Evolutionary conservation across 2,888 invertebrate species (phyloP).

Genomic region (Glaucopsyche alexis): DNA sequence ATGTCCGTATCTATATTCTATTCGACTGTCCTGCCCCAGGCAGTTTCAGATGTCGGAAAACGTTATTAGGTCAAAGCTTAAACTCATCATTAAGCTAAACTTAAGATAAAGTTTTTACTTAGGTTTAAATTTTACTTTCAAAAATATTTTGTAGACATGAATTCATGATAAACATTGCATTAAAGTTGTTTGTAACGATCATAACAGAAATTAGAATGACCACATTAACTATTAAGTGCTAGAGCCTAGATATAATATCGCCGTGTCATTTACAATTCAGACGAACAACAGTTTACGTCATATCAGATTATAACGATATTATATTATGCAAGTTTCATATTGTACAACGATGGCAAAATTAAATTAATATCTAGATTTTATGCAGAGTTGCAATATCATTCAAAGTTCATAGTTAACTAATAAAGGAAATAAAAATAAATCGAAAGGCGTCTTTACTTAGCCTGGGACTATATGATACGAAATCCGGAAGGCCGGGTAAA

Average conservation of each 20-base stretch:
- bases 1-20: no score
- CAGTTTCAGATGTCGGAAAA: no score
- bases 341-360: background rate
- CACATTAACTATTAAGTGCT: background rate
- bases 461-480: no score
- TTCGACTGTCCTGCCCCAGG: no score
- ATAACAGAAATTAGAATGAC: conserved; percentile 11
- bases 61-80: no score
- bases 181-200: background rate
- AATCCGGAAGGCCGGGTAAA: no score
- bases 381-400: background rate
- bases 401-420: background rate
- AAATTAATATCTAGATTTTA: background rate
- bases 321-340: background rate
- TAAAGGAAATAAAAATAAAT: background rate
- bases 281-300: conserved; percentile 11
- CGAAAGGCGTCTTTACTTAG: no score
- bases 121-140: background rate
- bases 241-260: background rate
- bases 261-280: conserved; percentile 9
- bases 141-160: background rate
- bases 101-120: no score
- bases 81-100: no score
- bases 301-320: conserved; percentile 22
- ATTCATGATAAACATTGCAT: background rate